phyloP scores from a whole-genome alignment of 2,113 vertebrate genomes.

The Saguinus imperator region DNA sequence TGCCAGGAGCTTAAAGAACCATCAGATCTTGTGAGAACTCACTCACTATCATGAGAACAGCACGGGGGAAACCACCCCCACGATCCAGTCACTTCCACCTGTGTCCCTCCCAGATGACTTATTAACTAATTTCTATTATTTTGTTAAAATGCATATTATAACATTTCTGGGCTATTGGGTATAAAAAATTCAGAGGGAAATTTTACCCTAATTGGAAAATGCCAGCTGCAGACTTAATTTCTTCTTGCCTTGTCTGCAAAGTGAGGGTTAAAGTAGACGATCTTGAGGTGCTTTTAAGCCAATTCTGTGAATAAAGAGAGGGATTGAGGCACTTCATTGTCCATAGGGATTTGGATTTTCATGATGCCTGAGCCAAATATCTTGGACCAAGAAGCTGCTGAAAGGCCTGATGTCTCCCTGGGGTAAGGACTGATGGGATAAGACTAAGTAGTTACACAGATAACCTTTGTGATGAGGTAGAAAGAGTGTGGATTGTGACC shows the following conservation, averaged over 20 bases:
- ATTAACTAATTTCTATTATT: constrained; percentile 21
- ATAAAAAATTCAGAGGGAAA: neutral
- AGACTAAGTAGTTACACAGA: neutral
- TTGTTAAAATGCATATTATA: neutral
- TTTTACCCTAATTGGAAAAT: neutral
- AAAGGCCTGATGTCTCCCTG: neutral
- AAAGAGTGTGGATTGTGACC: neutral
- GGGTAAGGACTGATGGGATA: neutral
- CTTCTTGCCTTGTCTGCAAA: neutral
- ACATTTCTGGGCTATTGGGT: neutral
- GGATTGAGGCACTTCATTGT: neutral
- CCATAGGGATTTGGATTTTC: neutral
- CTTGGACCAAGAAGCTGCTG: neutral
- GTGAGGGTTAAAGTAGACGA: neutral
- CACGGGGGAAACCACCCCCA: no score
- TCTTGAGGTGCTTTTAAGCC: neutral
- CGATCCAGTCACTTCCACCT: no score
- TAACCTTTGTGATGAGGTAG: neutral
- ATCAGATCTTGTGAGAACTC: no score
- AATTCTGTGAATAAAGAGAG: neutral
- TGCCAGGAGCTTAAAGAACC: no score
- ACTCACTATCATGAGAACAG: no score
- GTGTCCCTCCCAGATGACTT: neutral
- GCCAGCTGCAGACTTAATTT: neutral
- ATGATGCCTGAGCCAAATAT: neutral